phyloP scores from a whole-genome alignment of 2,113 vertebrate species.

The Chionomys nivalis region DNA sequence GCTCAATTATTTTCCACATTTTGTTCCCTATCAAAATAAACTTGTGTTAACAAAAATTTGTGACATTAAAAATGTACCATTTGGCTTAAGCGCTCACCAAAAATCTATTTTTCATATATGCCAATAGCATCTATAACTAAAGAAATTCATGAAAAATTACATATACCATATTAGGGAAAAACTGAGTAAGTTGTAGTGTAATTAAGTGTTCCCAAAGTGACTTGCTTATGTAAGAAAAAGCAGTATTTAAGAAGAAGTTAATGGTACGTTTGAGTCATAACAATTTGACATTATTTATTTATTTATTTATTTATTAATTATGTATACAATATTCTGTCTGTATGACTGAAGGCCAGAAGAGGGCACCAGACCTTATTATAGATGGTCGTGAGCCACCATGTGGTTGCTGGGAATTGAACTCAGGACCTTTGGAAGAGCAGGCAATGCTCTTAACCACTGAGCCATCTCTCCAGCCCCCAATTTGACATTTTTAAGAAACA shows the following conservation, averaged over 20 bases:
- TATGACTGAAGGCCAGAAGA: too few species aligned
- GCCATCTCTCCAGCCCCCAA: too few species aligned
- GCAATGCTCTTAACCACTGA: too few species aligned
- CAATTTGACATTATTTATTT: constrained; percentile 10
- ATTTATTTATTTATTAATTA: too few species aligned
- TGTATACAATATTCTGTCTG: too few species aligned
- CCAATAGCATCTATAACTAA: neutral
- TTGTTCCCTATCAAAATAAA: constrained; percentile 43
- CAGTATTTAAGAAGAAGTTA: constrained; percentile 40
- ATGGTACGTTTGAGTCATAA: neutral
- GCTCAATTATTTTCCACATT: neutral
- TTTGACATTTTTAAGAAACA: constrained; percentile 36
- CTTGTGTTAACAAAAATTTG: constrained; percentile 40
- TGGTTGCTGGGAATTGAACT: too few species aligned
- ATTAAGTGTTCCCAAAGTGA: constrained; percentile 5
- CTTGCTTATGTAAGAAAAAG: constrained; percentile 51
- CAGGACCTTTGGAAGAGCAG: too few species aligned
- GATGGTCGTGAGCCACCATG: too few species aligned
- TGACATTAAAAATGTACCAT: neutral
- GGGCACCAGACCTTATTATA: too few species aligned
- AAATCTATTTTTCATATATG: constrained; percentile 23
- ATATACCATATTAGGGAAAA: neutral
- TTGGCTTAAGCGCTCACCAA: constrained; percentile 10
- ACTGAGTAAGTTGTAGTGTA: neutral
- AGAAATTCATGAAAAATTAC: constrained; percentile 45